Evolutionary conservation across 2,888 invertebrate genomes (phyloP).

Genomic region (Pristionchus japonicus): DNA sequence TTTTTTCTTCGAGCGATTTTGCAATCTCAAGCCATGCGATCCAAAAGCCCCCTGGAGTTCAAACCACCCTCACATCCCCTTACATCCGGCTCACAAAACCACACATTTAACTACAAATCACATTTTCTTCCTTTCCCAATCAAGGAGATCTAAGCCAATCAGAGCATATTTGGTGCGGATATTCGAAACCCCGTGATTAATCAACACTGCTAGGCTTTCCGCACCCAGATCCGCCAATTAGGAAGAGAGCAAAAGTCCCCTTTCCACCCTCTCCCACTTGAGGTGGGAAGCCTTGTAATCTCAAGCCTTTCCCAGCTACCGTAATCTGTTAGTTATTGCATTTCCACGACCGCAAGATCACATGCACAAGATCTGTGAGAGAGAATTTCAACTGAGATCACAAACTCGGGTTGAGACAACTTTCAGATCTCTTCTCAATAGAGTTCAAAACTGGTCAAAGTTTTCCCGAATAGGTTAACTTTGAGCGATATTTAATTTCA

Average conservation of each 20-base stretch:
- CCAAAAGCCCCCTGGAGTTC: neutral
- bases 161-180: neutral
- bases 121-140: neutral
- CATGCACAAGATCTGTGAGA: neutral
- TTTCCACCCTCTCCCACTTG: neutral
- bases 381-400: neutral
- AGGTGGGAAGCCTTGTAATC: neutral
- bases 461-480: too few species aligned
- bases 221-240: neutral
- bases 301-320: conserved; percentile 14
- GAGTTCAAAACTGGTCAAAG: too few species aligned
- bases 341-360: neutral
- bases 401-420: neutral
- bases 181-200: neutral
- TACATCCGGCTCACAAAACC: neutral
- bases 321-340: neutral
- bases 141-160: neutral
- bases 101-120: neutral
- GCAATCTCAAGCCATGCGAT: neutral
- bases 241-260: neutral
- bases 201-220: neutral
- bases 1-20: neutral
- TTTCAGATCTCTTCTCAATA: neutral
- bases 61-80: neutral
- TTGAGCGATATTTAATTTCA: too few species aligned